Evolutionary conservation across 2,888 invertebrate species (phyloP).

Genomic region (Acanthosepion esculentum): DNA sequence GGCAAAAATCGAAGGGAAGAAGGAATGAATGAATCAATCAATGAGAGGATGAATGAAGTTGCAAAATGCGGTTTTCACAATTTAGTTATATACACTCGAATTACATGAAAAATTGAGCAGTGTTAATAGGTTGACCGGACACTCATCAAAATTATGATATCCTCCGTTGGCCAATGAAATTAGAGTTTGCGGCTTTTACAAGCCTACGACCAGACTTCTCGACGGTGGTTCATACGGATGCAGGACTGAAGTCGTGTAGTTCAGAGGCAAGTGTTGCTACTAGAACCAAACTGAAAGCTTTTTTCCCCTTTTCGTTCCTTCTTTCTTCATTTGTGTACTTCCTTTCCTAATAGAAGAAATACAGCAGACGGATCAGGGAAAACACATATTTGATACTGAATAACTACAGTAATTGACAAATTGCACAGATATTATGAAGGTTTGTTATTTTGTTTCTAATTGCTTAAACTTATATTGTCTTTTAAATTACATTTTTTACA

Average conservation of each 20-base stretch:
- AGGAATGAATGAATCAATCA: background rate
- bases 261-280: background rate
- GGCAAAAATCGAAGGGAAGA: background rate
- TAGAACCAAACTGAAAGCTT: background rate
- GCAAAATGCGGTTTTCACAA: background rate
- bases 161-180: background rate
- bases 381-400: background rate
- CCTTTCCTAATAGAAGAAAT: background rate
- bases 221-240: background rate
- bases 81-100: background rate
- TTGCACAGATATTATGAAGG: background rate
- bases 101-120: background rate
- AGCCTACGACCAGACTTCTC: background rate
- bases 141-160: background rate
- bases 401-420: background rate
- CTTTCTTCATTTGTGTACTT: background rate
- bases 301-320: too few relatives aligned
- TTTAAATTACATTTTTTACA: too few relatives aligned
- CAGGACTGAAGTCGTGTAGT: background rate
- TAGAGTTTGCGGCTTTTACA: background rate
- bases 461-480: too few relatives aligned
- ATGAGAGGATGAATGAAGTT: background rate
- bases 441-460: background rate
- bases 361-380: background rate
- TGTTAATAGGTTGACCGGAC: background rate